Base-by-base conservation (phyloP, 2,113 vertebrate species). In the Syngnathus floridae region DNA sequence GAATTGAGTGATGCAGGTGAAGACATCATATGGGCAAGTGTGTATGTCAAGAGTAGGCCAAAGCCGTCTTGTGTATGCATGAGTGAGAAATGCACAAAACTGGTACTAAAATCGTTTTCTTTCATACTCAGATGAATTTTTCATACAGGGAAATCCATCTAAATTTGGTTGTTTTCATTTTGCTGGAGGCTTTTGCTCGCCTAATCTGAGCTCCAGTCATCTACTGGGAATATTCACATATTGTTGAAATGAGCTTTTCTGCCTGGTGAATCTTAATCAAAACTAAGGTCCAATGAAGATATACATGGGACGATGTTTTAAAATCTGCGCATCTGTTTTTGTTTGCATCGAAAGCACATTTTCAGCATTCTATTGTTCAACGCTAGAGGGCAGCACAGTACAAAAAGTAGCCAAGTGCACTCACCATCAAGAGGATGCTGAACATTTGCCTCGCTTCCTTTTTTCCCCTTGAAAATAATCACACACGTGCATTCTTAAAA, bases 311-410 rank as follows among this genome's bases (percentile, higher is more conserved):
- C 10, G 1, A 9, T 12, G 17, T 31, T 17, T 57, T 8, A 2
- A 36, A 57, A 56, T 56, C 35, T 13, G 5, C n/a, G 1, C 35
- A 61, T 17, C 8, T 35, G 54, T 0, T 67, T 67, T 4, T 7
- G 40, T 26, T 1, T 16, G 19, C 41, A 41, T 14, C 10, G 19
- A 7, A n/a, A 40, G 40, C 37, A n/a, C 19, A 35, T 43, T 60
- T 22, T 16, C 63, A 13, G 37, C 14, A 49, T 3, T 54, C 35
- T 45, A 4, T 6, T 11, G 48, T 52, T 13, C n/a, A 69, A 5
- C 89, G 86, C 83, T 71, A 85, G 89, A 82, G 82, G 85, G 88
- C 82, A 78, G 74, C 72, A 88, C 51, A 86, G 58, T 22, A 26
- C 59, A 43, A 22, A 58, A 56, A 10, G 7, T 10, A 16, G 54